Conservation (phyloP, 2,888 invertebrate genomes). For the Copidosoma aretas region DNA sequence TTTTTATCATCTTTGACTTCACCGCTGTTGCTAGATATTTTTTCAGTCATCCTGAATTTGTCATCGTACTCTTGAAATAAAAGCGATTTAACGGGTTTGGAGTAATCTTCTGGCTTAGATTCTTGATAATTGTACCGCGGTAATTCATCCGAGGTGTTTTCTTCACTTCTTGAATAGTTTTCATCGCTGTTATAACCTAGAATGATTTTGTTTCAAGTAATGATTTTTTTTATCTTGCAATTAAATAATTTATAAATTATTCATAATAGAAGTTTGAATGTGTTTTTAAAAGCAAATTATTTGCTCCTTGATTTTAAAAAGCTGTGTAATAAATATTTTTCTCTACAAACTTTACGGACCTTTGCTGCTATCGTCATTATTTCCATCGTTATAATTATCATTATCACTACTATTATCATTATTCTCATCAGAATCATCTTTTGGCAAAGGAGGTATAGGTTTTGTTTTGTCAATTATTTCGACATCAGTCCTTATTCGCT, state of each 20-base stretch:
- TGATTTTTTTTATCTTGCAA: constrained; percentile 1
- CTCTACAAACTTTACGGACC: not conserved
- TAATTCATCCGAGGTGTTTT: constrained; percentile 38
- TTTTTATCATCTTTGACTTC: constrained; percentile 16
- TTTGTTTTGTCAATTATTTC: constrained; percentile 55
- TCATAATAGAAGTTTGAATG: not conserved
- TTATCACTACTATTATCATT: constrained; percentile 42
- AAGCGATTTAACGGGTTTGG: constrained; percentile 46
- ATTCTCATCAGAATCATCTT: constrained; percentile 42
- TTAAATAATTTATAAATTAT: not conserved
- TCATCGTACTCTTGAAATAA: constrained; percentile 49
- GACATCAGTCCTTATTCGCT: constrained; percentile 53
- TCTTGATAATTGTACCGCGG: constrained; percentile 38
- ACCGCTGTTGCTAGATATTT: not conserved
- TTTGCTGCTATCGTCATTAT: constrained; percentile 35
- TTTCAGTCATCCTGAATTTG: constrained; percentile 19
- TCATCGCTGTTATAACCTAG: constrained; percentile 17
- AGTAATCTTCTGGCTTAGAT: constrained; percentile 42
- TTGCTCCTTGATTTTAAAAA: not conserved
- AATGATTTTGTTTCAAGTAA: not conserved
- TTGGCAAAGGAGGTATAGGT: constrained; percentile 45
- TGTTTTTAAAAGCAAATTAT: not conserved
- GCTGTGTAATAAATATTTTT: too few relatives aligned
- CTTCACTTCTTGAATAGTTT: constrained; percentile 28
- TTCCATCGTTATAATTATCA: constrained; percentile 45